Percentiles rank a stretch among this genome's conserved stretches.
Evolutionary conservation across 2,797 vertebrate genomes (phyloP).

Genomic region (Nannoperca australis): DNA sequence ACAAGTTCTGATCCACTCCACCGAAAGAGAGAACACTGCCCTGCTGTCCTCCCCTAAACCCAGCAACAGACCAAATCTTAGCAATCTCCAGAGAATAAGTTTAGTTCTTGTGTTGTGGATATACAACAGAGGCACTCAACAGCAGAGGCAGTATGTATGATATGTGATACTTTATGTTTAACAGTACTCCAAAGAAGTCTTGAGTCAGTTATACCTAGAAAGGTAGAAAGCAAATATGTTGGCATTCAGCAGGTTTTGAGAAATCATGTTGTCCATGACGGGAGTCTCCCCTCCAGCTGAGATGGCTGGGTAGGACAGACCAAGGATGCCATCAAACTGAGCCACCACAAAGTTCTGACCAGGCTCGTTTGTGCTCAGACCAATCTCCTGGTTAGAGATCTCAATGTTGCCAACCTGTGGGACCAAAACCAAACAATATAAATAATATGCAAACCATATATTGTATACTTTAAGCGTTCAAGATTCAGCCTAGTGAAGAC

Average conservation of each 20-base stretch:
- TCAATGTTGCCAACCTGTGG: conserved; percentile 81
- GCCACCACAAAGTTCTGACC: conserved; percentile 79
- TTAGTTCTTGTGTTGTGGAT: background rate
- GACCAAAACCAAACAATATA: background rate
- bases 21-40: conserved; percentile 86
- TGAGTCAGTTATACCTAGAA: conserved; percentile 72
- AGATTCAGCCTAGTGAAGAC: background rate
- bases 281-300: conserved; percentile 72
- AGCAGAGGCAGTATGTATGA: background rate
- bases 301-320: conserved; percentile 82
- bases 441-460: background rate
- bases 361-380: conserved; percentile 84
- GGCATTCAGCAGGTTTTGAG: conserved; percentile 74
- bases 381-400: conserved; percentile 82
- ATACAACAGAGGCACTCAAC: background rate
- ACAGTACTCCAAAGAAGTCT: background rate
- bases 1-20: conserved; percentile 75
- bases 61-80: conserved; percentile 27
- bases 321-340: conserved; percentile 86
- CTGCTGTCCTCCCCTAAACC: conserved; percentile 66
- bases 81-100: background rate
- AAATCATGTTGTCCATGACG: conserved; percentile 80
- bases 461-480: background rate
- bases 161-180: background rate
- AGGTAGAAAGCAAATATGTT: conserved; percentile 86